These are phyloP conservation scores for Apis florea DNA, from an alignment of 1,140 invertebrate genomes.

Conservation along the genomic window DNA sequence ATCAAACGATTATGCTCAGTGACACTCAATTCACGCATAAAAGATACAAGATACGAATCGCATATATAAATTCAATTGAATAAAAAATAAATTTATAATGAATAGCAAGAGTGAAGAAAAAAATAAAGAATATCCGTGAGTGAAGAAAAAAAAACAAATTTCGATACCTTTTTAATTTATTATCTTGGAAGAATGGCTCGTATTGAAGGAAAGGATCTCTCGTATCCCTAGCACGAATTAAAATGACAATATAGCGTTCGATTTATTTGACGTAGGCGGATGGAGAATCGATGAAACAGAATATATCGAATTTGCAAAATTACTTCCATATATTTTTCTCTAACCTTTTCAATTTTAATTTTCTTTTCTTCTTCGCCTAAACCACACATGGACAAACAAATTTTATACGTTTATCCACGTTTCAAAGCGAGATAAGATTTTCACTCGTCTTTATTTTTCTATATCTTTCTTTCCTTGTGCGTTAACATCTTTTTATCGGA, in stretches of 20 bases:
- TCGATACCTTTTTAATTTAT: constrained; percentile 12
- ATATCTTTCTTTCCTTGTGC: no score
- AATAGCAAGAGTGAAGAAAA: neutral
- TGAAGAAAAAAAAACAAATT: neutral
- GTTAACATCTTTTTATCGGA: no score
- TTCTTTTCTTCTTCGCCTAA: neutral
- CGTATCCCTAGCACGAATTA: constrained; percentile 4
- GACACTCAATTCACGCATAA: no score
- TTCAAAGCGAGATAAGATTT: no score
- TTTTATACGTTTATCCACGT: neutral
- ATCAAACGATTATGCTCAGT: no score
- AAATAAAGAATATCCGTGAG: neutral
- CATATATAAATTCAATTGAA: neutral
- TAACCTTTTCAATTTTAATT: neutral
- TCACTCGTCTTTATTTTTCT: no score
- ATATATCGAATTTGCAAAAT: constrained; percentile 1
- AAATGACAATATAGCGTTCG: neutral
- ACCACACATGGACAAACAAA: neutral
- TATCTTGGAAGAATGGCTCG: constrained; percentile 5
- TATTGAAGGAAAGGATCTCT: neutral
- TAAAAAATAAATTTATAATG: neutral
- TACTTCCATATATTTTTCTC: constrained; percentile 20
- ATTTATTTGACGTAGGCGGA: constrained; percentile 23
- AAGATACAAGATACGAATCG: no score
- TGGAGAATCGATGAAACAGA: constrained; percentile 10